These are phyloP conservation scores for Anthonomus grandis DNA, from an alignment of 1,140 invertebrate genomes.

Conservation along the genomic window DNA sequence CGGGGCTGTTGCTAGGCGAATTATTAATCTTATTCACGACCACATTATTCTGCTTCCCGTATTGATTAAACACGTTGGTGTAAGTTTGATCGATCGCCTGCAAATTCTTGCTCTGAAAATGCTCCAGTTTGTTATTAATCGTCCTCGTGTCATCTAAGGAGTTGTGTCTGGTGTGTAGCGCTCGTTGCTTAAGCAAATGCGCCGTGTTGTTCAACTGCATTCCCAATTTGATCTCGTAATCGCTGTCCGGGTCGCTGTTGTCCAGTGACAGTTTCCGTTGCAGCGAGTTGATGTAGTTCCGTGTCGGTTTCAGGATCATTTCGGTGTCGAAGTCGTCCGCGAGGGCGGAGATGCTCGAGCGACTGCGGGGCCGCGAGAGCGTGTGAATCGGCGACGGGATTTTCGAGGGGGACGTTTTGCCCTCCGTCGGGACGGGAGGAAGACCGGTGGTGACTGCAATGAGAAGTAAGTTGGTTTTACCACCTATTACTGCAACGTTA, in stretches of 20 bases:
- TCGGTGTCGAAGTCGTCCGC: constrained; percentile 58
- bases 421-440: constrained; percentile 24
- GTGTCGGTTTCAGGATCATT: constrained; percentile 63
- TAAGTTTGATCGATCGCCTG: constrained; percentile 48
- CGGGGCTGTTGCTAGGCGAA: constrained; percentile 46
- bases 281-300: constrained; percentile 64
- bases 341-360: constrained; percentile 49
- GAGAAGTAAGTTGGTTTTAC: not conserved
- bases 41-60: constrained; percentile 32
- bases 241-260: constrained; percentile 43
- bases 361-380: constrained; percentile 51
- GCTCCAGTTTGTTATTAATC: constrained; percentile 47
- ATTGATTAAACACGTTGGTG: constrained; percentile 46
- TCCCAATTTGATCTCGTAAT: constrained; percentile 38
- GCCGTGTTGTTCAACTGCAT: constrained; percentile 45
- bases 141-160: constrained; percentile 50
- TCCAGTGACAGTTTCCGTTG: constrained; percentile 54
- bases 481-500: not conserved
- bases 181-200: constrained; percentile 43
- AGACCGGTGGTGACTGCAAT: constrained; percentile 22
- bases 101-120: constrained; percentile 47
- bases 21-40: constrained; percentile 48
- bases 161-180: constrained; percentile 51
- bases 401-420: constrained; percentile 52
- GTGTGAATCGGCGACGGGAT: constrained; percentile 60